Evolutionary conservation across 2,113 vertebrate species (phyloP).

Genomic region (Tupaia chinensis): DNA sequence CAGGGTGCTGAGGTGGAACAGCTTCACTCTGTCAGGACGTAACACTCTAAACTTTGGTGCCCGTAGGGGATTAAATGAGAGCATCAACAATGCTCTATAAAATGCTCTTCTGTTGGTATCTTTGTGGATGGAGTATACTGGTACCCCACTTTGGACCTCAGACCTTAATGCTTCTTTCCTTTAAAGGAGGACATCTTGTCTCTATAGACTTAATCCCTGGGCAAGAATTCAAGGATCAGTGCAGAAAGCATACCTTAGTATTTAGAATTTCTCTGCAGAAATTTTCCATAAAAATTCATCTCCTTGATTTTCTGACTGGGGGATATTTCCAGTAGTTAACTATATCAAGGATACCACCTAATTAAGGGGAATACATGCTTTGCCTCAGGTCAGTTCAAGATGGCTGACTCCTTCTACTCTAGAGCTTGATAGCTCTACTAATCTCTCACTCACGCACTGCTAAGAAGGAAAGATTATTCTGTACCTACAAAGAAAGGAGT

Average conservation of each 20-base stretch:
- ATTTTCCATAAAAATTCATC: not conserved
- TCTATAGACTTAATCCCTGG: not conserved
- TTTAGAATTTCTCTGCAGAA: not conserved
- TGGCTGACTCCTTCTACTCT: not conserved
- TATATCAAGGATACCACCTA: not conserved
- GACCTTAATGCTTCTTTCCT: not conserved
- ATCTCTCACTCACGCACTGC: not conserved
- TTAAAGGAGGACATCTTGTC: not conserved
- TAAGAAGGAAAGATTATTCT: slow-evolving; percentile 13
- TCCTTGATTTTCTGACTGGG: not conserved
- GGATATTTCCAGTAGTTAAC: not conserved
- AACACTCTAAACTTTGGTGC: not conserved
- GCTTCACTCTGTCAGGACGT: not conserved
- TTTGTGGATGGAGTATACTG: not conserved
- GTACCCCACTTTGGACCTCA: not conserved
- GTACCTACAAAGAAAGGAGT: slow-evolving; percentile 44
- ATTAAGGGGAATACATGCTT: not conserved
- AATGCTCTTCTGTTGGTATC: not conserved
- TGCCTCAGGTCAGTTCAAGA: too few species aligned
- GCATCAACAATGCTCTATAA: not conserved
- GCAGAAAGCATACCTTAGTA: not conserved
- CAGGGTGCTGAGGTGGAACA: not conserved
- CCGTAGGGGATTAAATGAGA: not conserved
- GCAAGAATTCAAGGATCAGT: not conserved
- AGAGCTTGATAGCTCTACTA: not conserved